phyloP scores from a whole-genome alignment of 2,113 vertebrate genomes.

The Trichechus manatus region DNA sequence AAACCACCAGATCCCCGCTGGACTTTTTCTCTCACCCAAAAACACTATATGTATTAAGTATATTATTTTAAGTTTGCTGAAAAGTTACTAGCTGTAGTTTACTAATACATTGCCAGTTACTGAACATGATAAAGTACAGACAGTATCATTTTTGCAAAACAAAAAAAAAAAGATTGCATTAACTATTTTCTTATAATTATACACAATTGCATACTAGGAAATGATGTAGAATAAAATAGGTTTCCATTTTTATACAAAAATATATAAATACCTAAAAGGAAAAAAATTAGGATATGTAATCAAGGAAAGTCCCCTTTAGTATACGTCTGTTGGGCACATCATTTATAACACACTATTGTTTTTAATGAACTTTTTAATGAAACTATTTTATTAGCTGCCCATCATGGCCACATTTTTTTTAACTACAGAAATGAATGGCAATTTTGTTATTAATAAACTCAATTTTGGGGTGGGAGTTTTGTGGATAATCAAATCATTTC shows the following conservation, averaged over 20 bases:
- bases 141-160: background rate
- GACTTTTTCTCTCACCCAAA: background rate
- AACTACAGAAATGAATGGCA: background rate
- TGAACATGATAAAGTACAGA: background rate
- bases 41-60: background rate
- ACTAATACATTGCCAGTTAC: background rate
- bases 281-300: background rate
- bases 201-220: background rate
- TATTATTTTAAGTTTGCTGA: background rate
- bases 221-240: background rate
- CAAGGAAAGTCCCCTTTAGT: background rate
- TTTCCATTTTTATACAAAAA: slow-evolving; percentile 15
- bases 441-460: slow-evolving; percentile 17
- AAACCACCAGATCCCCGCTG: background rate
- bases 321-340: background rate
- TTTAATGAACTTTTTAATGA: background rate
- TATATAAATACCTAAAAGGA: background rate
- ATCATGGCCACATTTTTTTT: slow-evolving; percentile 32
- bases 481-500: slow-evolving; percentile 60
- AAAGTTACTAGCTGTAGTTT: background rate
- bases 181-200: background rate
- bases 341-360: background rate
- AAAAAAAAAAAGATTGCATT: background rate
- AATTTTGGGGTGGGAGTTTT: slow-evolving; percentile 23
- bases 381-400: background rate